Base-by-base conservation (phyloP, 1,140 invertebrate genomes). In the Harpegnathos saltator region DNA sequence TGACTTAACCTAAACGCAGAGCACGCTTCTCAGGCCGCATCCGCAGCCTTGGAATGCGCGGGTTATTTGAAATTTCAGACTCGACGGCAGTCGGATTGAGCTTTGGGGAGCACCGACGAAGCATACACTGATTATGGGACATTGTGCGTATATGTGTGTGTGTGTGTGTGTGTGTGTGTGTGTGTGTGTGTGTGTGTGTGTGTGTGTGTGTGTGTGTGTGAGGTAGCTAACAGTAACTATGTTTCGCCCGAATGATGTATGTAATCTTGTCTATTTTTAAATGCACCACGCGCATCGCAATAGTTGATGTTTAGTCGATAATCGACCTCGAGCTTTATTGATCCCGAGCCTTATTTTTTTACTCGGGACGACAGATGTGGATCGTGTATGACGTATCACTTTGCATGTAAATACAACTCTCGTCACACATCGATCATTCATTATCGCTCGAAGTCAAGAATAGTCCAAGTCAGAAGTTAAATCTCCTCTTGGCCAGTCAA, bases 311-410 rank as follows among this genome's bases (percentile, higher is more conserved):
- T 9, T 44, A 4, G 7, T 12, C 29, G 29, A 33, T 44, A 44
- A n/a, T 29, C 22, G 12, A 61, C 38, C 19, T 66, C 48, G 12
- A 61, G 24, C 19, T 66, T 26, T 19, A 5, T 66, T 68, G 54
- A 77, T 77, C 19, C 66, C 62, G 62, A 77, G 26, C 62, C 74
- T 77, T 77, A 62, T 38, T 66, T 48, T n/a, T 77, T 54, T 66
- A 62, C 63, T n/a, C 48, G 17, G 17, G 66, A 66, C 24, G 33
- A 54, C 52, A 77, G 14, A 38, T 19, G 29, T 54, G 24, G 1
- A 5, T 9, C 4, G 4, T 15, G 19, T n/a, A n/a, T 72, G 19
- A 33, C n/a, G 26, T 15, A 14, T 54, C 50, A 52, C 38, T 14
- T 66, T 33, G 22, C 17, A 44, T 62, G 29, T 59, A 44, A 2